A percentile compares a stretch with the other conserved stretches of the same genome.
These are phyloP conservation scores for Alauda arvensis DNA, from an alignment of 2,797 vertebrate species.

Conservation along the genomic window DNA sequence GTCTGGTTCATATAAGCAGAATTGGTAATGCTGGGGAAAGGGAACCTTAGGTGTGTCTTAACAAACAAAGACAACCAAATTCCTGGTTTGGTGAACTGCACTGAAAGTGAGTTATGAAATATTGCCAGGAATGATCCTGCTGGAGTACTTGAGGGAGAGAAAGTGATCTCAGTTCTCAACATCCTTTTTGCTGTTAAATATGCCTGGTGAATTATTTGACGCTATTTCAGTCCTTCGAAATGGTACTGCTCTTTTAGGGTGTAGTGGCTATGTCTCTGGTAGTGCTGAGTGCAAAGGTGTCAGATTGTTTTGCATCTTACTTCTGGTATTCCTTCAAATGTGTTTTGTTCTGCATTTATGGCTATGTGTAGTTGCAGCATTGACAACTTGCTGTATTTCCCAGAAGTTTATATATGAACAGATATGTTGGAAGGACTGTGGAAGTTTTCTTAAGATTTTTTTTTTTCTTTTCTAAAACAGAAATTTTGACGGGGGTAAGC, in stretches of 20 bases:
- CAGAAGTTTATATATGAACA: neutral
- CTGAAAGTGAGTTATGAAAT: neutral
- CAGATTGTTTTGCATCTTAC: neutral
- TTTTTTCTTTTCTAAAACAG: neutral
- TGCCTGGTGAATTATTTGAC: neutral
- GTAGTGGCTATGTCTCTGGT: neutral
- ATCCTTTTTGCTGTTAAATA: neutral
- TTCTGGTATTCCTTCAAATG: neutral
- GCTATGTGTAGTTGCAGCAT: neutral
- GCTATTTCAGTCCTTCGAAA: neutral
- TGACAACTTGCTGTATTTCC: neutral
- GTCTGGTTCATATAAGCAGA: neutral
- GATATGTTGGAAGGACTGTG: neutral
- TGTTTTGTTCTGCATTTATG: neutral
- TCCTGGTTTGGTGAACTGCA: neutral
- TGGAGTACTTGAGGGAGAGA: neutral
- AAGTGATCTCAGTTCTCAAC: neutral
- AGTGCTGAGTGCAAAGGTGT: neutral
- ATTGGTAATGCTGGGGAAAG: neutral
- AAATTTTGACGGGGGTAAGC: neutral
- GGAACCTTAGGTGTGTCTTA: neutral
- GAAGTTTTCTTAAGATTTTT: neutral
- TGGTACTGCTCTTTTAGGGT: neutral
- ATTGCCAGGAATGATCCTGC: fast-evolving
- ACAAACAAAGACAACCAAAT: neutral